A percentile compares a stretch with the other conserved stretches of the same genome.
Conservation (phyloP, 2,113 vertebrate species). For the Archilochus colubris region DNA sequence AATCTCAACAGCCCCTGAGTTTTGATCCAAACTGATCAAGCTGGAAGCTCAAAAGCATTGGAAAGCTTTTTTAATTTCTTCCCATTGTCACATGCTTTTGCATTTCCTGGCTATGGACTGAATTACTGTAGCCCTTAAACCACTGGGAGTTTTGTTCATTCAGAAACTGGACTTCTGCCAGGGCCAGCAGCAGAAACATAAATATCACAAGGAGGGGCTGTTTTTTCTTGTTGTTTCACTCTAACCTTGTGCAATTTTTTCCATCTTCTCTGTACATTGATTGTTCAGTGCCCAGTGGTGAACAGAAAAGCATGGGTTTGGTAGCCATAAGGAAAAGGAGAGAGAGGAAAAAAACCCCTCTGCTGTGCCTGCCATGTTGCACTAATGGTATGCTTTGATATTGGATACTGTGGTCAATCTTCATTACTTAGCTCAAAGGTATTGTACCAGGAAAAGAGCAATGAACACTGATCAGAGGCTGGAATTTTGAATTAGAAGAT, state of each 20-base stretch:
- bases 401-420: conserved; percentile 11
- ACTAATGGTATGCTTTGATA: conserved; percentile 30
- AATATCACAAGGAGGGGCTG: conserved; percentile 64
- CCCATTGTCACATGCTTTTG: conserved; percentile 61
- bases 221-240: conserved; percentile 41
- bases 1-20: conserved; percentile 3
- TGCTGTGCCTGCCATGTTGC: neutral
- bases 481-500: neutral
- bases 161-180: conserved; percentile 39
- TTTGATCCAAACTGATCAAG: conserved; percentile 45
- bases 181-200: conserved; percentile 59
- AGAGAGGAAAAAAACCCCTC: neutral
- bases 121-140: conserved; percentile 18
- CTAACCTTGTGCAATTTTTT: conserved; percentile 59
- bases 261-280: conserved; percentile 25
- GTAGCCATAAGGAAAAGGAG: neutral
- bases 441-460: neutral
- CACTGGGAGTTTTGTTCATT: conserved; percentile 40
- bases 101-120: conserved; percentile 46
- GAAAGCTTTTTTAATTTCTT: conserved; percentile 40
- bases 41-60: conserved; percentile 33
- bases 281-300: conserved; percentile 22
- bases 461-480: neutral
- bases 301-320: neutral
- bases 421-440: conserved; percentile 14